Evolutionary conservation across 2,797 vertebrate species (phyloP), one percentile per base, ranked within the genome.

Genomic region (Sebastes matsubarae): DNA sequence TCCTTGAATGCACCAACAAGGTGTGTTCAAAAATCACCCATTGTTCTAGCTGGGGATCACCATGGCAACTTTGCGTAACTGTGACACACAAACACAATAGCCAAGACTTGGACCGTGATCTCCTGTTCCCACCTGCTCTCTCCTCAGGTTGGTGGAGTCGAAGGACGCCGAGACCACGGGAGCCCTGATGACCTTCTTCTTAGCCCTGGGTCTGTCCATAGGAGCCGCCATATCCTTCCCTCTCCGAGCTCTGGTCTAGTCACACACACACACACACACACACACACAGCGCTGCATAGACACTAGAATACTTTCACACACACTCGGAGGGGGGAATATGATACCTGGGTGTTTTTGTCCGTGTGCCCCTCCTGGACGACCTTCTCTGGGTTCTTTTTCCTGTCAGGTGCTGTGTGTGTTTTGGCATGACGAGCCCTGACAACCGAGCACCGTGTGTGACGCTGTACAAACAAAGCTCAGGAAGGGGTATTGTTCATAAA

Each of bases 131-230:
- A 3, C 14, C 4, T 46, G 11, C 4, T 70, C 57, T 60, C 46
- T 80, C 18, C 11, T 22, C 88, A 98, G 97, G 92, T 87, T 97
- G 83, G 97, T 98, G 80, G 89, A 94, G 38, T 82, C 93, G 0
- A 96, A 97, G 3, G 97, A 98, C 18, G 95, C 93, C 1, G 97
- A 97, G 87, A 96, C 97, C 0, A 96, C 97, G 0, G 97, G 97
- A 1, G 96, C 97, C 50, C 93, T 98, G 80, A 98, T 98, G 97
- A 97, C 97, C 12, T 98, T 98, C 93, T 98, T 98, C 92, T 83
- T 98, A 79, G 95, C 96, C 1, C 87, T 98, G 84, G 97, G 97
- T 8, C 93, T 98, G 46, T 97, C 97, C 50, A 88, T 96, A 0
- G 97, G 97, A 4, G 97, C 96, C 0, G 93, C 87, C 0, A 70